phyloP scores from a whole-genome alignment of 1,140 invertebrate genomes.

The Trichonephila inaurata region DNA sequence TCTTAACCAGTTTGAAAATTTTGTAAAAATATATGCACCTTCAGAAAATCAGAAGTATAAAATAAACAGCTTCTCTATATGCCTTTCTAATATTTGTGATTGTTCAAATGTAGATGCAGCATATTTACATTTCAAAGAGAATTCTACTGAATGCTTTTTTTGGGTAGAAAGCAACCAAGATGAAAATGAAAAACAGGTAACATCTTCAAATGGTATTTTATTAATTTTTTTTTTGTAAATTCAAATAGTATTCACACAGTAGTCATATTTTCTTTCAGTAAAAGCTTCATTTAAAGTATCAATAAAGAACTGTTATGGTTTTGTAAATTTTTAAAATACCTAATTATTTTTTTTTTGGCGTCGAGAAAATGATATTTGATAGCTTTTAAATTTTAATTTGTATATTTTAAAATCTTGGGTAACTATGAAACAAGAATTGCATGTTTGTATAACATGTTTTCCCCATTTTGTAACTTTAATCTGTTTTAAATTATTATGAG shows the following conservation, averaged over 20 bases:
- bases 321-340: not conserved
- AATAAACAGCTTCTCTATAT: not conserved
- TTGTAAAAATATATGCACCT: not conserved
- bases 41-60: not conserved
- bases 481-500: too few species aligned
- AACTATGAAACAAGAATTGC: too few species aligned
- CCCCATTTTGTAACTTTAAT: too few species aligned
- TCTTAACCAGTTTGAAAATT: not conserved
- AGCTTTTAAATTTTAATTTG: too few species aligned
- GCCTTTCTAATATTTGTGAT: not conserved
- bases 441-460: too few species aligned
- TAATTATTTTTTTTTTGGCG: not conserved
- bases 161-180: not conserved
- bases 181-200: not conserved
- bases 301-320: not conserved
- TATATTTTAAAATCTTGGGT: too few species aligned
- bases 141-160: not conserved
- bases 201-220: not conserved
- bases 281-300: not conserved
- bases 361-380: not conserved
- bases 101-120: not conserved
- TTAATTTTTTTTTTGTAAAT: not conserved
- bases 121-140: conserved; percentile 15
- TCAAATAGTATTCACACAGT: too few species aligned
- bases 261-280: not conserved